phyloP scores from a whole-genome alignment of 2,888 invertebrate species.

The Tetropium fuscum region DNA sequence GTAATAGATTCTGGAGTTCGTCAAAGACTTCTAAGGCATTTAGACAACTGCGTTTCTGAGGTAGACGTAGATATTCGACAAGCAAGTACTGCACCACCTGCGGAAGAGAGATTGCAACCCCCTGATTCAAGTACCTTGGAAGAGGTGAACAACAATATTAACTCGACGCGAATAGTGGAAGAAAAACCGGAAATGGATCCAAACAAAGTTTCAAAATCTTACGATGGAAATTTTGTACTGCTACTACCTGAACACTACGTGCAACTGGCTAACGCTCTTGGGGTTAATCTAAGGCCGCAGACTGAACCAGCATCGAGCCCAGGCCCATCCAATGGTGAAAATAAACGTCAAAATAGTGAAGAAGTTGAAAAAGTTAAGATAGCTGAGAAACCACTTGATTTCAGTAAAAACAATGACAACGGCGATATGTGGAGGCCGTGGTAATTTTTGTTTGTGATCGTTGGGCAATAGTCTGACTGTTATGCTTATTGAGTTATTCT shows the following conservation, averaged over 20 bases:
- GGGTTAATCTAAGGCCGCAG: slow-evolving; percentile 62
- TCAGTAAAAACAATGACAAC: slow-evolving; percentile 64
- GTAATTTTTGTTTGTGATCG: slow-evolving; percentile 51
- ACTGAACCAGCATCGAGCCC: slow-evolving; percentile 47
- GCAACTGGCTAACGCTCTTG: slow-evolving; percentile 69
- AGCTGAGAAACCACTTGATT: slow-evolving; percentile 68
- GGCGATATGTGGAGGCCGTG: slow-evolving; percentile 69
- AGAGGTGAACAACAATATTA: slow-evolving; percentile 58
- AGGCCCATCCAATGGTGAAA: slow-evolving; percentile 42
- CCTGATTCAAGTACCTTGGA: slow-evolving; percentile 64
- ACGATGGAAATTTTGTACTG: slow-evolving; percentile 73
- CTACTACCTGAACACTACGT: slow-evolving; percentile 73
- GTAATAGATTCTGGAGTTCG: slow-evolving; percentile 71
- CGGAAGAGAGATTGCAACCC: slow-evolving; percentile 52
- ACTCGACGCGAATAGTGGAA: slow-evolving; percentile 24
- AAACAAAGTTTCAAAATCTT: slow-evolving; percentile 66
- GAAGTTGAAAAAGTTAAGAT: slow-evolving; percentile 45
- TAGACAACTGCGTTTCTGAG: slow-evolving; percentile 73
- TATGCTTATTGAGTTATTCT: slow-evolving; percentile 13
- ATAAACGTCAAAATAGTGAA: slow-evolving; percentile 35
- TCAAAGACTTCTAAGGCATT: slow-evolving; percentile 71
- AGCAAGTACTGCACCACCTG: slow-evolving; percentile 38
- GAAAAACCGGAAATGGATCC: slow-evolving; percentile 17
- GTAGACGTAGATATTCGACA: slow-evolving; percentile 68
- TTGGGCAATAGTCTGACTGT: slow-evolving; percentile 23